Base-by-base conservation (phyloP, 2,888 invertebrate species). In the Ashinkailepas kermadecensis region DNA sequence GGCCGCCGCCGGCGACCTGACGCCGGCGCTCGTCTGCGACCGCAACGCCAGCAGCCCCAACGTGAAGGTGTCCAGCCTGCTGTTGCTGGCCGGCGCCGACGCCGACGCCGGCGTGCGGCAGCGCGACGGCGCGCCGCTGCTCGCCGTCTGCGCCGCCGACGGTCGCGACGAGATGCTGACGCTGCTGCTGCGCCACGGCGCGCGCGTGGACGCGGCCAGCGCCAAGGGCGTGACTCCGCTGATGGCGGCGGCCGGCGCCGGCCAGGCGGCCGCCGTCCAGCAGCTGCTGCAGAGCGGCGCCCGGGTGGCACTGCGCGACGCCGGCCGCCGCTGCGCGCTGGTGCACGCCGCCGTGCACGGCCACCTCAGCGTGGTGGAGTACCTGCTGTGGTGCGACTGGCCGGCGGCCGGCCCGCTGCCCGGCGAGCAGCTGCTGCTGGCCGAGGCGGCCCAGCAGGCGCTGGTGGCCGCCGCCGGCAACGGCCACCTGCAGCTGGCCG, bases 21-120 rank as follows among this genome's bases (percentile, higher is more conserved):
- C 95, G 0, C 91, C 92, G 82, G 93, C 96, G 0, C 90, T 98
- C 64, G 94, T 94, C 81, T 92, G 94, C 78, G 89, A 95, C 83
- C 90, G 96, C 81, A 97, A 97, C 86, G 92, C 96, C 84, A 97
- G 95, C 88, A 95, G 93, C 85, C 97, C 97, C 0, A 97, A 97
- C 88, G 93, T 96, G 11, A 97, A 97, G 90, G 83, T 83, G 80
- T 85, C 23, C 85, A 90, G 90, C 54, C 88, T 98, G 84, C 91
- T 98, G 86, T 89, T 98, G 65, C 89, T 97, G 83, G 94, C 97
- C 65, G 96, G 96, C 81, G 95, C 95, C 15, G 94, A 94, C 12
- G 93, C 97, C 0, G 94, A 97, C 87, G 92, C 95, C 0, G 81
- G 81, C 10, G 82, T 81, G n/a, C 83, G 84, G 12, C 83, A 86